These are phyloP conservation scores for Narcine bancroftii DNA, from an alignment of 2,113 vertebrate genomes.

Conservation along the genomic window DNA sequence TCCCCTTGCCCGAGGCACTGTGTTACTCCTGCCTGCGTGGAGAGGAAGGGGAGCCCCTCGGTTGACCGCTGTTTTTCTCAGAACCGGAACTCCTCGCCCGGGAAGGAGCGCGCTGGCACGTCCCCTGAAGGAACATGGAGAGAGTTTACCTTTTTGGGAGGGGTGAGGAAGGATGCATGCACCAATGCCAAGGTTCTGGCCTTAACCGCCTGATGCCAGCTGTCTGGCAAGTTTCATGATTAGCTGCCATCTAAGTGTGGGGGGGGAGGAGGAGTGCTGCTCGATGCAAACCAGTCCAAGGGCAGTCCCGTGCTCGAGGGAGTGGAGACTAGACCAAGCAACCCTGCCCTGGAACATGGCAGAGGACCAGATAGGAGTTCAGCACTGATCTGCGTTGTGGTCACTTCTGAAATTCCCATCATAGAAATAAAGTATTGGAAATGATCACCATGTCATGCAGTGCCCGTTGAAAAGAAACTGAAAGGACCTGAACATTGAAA, in stretches of 20 bases:
- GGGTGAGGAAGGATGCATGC: neutral
- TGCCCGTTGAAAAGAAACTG: too few relatives aligned
- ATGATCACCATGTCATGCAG: too few relatives aligned
- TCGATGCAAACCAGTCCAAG: neutral
- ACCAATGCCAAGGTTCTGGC: too few relatives aligned
- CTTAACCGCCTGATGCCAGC: neutral
- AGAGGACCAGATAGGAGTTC: neutral
- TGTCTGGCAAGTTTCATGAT: too few relatives aligned
- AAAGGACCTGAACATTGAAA: too few relatives aligned
- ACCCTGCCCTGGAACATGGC: neutral
- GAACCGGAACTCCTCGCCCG: constrained; percentile 71
- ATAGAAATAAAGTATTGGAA: neutral
- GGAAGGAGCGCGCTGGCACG: constrained; percentile 69
- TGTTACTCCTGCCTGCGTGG: constrained; percentile 65
- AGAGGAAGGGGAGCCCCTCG: constrained; percentile 68
- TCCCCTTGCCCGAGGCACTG: constrained; percentile 65
- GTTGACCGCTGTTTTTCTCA: constrained; percentile 65
- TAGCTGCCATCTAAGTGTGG: too few relatives aligned
- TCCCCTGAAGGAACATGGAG: constrained; percentile 58
- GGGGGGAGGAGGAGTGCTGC: neutral
- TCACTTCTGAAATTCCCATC: neutral
- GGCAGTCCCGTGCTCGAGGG: neutral
- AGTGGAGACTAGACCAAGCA: neutral
- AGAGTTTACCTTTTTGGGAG: neutral
- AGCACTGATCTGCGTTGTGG: neutral